Evolutionary conservation across 2,797 vertebrate genomes (phyloP), one percentile per base, ranked within the genome.

Genomic region (Coregonus sp.): DNA sequence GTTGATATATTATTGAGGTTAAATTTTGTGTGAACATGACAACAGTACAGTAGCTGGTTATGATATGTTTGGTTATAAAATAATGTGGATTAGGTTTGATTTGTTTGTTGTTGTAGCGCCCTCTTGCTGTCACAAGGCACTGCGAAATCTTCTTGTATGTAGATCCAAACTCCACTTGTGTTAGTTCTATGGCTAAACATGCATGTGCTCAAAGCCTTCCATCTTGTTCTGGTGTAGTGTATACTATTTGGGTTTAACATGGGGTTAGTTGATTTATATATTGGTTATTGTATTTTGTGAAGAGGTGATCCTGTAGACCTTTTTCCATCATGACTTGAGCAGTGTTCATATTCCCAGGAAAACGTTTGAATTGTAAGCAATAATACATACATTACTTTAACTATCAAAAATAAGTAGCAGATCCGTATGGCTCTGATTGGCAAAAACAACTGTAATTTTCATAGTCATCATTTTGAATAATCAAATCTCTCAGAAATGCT

Each of bases 81-180:
- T 86, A 7, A 87, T 86, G 91, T 84, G 84, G 81, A 84, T 89
- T 86, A 79, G 86, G 81, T 89, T 89, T 20, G 68, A 20, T 59
- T 59, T 56, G 18, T 25, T n/a, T 65, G 40, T 56, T 89, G 86
- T 91, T 65, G 89, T 93, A 90, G 89, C 86, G 73, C 86, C 87
- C 84, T 87, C 83, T 90, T 86, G 89, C 86, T 91, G 92, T 92
- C 90, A 85, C 79, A 86, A 89, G 85, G 92, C 91, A 93, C 91
- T 92, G 91, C 87, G 91, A 92, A 90, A 79, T 88, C 80, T 59
- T 59, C n/a, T 18, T 87, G 70, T 20, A 14, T 74, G 81, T 90
- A 86, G 85, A 87, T 90, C 84, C 72, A 86, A 84, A 83, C 83
- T 88, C 82, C 88, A 91, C 90, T 93, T 88, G 86, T 92, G 89